These are phyloP conservation scores for Stichopus chloronotus DNA, from an alignment of 35 echinoderm and acorn worm species.

Conservation along the genomic window DNA sequence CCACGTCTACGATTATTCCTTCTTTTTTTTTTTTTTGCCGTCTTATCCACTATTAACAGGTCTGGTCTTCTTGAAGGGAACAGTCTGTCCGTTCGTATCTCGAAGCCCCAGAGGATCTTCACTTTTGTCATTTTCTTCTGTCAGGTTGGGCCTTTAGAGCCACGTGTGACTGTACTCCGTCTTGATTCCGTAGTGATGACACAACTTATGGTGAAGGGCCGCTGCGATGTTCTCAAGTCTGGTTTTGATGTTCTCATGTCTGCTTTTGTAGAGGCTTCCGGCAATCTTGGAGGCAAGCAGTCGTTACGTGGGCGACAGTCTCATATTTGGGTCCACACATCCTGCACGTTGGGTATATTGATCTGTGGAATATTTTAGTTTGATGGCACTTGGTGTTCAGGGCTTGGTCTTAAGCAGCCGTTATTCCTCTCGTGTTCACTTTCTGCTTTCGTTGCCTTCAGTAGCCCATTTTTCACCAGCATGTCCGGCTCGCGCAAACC, in stretches of 20 bases:
- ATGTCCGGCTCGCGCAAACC: background rate
- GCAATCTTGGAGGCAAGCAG: background rate
- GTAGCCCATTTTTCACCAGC: background rate
- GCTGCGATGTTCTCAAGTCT: background rate
- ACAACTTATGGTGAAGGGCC: background rate
- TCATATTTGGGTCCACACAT: background rate
- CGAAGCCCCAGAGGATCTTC: no score
- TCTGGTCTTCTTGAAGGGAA: no score
- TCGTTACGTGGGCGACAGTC: background rate
- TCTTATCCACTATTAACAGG: no score
- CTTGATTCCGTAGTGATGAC: background rate
- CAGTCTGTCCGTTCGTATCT: no score
- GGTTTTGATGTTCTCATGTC: background rate
- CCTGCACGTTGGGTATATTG: background rate
- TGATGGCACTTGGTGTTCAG: slow-evolving; percentile 6
- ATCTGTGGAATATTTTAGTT: slow-evolving; percentile 1
- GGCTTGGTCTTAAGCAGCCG: background rate
- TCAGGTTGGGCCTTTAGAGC: no score
- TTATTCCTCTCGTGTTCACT: background rate
- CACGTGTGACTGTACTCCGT: no score
- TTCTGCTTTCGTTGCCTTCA: background rate
- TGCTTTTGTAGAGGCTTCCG: background rate
- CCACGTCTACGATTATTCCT: no score
- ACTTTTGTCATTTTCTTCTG: no score
- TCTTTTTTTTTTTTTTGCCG: no score